Conservation (phyloP, 1,140 invertebrate genomes). For the Philopotamus ludificatus region DNA sequence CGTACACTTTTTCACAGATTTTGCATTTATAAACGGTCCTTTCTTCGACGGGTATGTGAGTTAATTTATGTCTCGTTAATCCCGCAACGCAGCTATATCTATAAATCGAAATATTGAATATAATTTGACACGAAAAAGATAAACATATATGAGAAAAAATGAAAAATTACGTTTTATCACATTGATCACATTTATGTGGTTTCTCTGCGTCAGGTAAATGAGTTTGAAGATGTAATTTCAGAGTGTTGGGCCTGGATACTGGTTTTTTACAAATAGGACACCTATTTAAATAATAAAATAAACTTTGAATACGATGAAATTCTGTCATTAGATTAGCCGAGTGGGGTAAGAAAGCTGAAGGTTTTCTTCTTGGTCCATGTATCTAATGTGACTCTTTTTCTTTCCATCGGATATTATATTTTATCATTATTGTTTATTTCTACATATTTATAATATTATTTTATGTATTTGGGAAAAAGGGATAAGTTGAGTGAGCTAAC, state of each 20-base stretch:
- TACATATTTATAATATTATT: too few relatives aligned
- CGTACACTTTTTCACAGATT: too few relatives aligned
- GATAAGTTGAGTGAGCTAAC: too few relatives aligned
- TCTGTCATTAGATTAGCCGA: too few relatives aligned
- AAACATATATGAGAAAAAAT: background rate
- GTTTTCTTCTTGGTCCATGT: too few relatives aligned
- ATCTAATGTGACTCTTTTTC: too few relatives aligned
- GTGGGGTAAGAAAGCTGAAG: too few relatives aligned
- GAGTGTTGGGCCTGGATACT: slow-evolving; percentile 15
- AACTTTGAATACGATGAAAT: too few relatives aligned
- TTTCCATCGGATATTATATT: too few relatives aligned
- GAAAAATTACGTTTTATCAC: slow-evolving; percentile 26
- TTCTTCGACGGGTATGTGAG: slow-evolving; percentile 25
- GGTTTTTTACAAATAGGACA: slow-evolving; percentile 37
- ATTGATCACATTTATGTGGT: slow-evolving; percentile 32
- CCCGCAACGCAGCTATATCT: slow-evolving; percentile 19
- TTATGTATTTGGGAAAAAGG: too few relatives aligned
- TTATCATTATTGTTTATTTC: too few relatives aligned
- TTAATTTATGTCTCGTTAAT: slow-evolving; percentile 23
- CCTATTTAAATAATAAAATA: slow-evolving; percentile 18
- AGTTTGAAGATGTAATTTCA: slow-evolving; percentile 33
- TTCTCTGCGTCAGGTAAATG: slow-evolving; percentile 34
- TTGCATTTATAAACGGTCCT: slow-evolving; percentile 23
- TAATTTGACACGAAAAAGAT: background rate
- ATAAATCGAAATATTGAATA: background rate